Percentiles rank a stretch among this genome's conserved stretches.
Conservation (phyloP, 2,888 invertebrate genomes). For the Standfussiana lucernea region DNA sequence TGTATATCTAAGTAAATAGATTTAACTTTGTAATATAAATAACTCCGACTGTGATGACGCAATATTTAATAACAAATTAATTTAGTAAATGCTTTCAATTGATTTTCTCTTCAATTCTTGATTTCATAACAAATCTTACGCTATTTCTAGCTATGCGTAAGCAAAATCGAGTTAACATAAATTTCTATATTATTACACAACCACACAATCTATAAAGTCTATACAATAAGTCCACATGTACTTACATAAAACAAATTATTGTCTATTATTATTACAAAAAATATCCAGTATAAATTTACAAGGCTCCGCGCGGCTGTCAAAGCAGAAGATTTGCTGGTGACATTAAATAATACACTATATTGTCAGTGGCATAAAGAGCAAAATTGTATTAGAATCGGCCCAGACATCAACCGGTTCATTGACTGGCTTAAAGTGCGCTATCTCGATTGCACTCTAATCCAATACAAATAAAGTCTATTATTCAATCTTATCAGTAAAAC, state of each 20-base stretch:
- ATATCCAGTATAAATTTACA: background rate
- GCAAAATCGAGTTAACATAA: background rate
- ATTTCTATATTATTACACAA: constrained; percentile 12
- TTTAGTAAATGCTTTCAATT: constrained; percentile 24
- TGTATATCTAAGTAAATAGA: constrained; percentile 20
- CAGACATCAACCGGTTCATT: background rate
- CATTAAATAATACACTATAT: constrained; percentile 12
- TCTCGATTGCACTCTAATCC: constrained; percentile 1
- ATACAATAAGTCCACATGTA: constrained; percentile 18
- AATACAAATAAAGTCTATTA: constrained; percentile 4
- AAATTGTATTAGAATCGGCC: background rate
- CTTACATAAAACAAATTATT: constrained; percentile 12
- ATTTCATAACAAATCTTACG: constrained; percentile 8
- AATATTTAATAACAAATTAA: background rate
- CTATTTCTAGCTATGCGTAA: background rate
- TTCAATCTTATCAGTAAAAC: constrained; percentile 5
- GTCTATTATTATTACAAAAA: constrained; percentile 17
- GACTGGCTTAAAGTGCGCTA: background rate
- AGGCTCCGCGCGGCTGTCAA: background rate
- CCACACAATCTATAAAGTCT: constrained; percentile 13
- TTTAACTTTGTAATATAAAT: constrained; percentile 18
- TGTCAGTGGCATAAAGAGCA: accelerated
- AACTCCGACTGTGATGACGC: constrained; percentile 12
- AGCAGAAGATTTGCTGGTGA: constrained; percentile 3
- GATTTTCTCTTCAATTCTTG: background rate